These are phyloP conservation scores for Rhingia rostrata DNA, from an alignment of 2,888 invertebrate genomes.

Conservation along the genomic window DNA sequence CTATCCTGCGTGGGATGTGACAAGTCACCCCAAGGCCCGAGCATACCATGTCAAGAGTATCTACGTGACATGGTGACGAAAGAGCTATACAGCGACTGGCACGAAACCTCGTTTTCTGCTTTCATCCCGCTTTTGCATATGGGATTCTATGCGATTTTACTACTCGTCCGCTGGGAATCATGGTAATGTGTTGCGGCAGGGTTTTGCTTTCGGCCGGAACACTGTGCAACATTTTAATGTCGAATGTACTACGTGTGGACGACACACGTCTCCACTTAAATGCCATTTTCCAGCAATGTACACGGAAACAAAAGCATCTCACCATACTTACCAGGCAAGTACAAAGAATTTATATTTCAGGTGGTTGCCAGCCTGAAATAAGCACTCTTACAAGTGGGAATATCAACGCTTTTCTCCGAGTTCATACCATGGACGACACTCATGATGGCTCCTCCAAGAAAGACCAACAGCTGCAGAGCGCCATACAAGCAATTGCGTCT, in stretches of 20 bases:
- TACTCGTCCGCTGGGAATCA: constrained; percentile 64
- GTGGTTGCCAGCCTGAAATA: constrained; percentile 37
- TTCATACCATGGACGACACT: constrained; percentile 15
- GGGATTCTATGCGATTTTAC: constrained; percentile 60
- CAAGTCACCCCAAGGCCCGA: constrained; percentile 34
- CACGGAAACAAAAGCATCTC: constrained; percentile 24
- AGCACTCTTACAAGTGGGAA: constrained; percentile 53
- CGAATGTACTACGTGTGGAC: constrained; percentile 62
- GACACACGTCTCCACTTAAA: constrained; percentile 66
- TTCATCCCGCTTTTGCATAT: constrained; percentile 61
- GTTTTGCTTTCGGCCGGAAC: constrained; percentile 64
- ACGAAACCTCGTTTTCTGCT: constrained; percentile 52
- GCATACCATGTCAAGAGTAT: constrained; percentile 68
- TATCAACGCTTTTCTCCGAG: constrained; percentile 33
- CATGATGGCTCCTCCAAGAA: constrained; percentile 30
- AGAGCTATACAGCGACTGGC: constrained; percentile 56
- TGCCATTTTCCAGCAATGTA: constrained; percentile 54
- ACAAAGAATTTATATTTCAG: constrained; percentile 59
- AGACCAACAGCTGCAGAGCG: constrained; percentile 1
- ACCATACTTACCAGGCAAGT: neutral
- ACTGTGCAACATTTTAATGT: constrained; percentile 62
- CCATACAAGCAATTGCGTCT: constrained; percentile 30
- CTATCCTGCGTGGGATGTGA: constrained; percentile 57
- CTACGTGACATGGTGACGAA: constrained; percentile 74
- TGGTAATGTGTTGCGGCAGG: constrained; percentile 61